These are phyloP conservation scores for Mesorhabditis spiculigera DNA, from an alignment of 2,888 invertebrate species.

Conservation along the genomic window DNA sequence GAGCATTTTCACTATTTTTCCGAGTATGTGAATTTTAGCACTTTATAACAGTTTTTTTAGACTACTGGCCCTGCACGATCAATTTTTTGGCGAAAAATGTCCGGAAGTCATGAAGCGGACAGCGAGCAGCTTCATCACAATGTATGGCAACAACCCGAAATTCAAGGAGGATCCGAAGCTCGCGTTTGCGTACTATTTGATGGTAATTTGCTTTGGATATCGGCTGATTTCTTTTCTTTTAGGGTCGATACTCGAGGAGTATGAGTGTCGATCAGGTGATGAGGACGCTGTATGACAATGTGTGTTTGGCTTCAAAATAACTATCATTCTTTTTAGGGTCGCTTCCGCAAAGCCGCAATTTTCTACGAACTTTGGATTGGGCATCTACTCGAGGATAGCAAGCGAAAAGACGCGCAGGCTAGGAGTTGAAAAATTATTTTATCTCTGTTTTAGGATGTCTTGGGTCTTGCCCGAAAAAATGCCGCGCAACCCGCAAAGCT, in stretches of 20 bases:
- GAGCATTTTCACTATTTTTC: conserved; percentile 4
- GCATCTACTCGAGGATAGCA: neutral
- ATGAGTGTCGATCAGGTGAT: conserved; percentile 1
- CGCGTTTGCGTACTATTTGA: neutral
- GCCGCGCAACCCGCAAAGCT: neutral
- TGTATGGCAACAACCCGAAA: conserved; percentile 1
- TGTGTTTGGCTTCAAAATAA: neutral
- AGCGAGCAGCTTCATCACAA: conserved; percentile 3
- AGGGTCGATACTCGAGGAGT: neutral
- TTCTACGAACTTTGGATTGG: neutral
- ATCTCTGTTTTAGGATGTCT: neutral
- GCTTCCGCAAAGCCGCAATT: neutral
- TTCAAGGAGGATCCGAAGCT: neutral
- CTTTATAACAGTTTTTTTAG: neutral
- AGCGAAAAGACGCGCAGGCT: neutral
- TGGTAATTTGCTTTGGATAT: neutral
- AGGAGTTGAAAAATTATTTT: neutral
- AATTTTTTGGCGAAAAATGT: neutral
- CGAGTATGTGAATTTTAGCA: neutral
- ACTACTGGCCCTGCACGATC: neutral
- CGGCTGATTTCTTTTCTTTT: neutral
- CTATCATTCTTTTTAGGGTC: neutral
- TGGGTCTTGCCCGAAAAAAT: neutral
- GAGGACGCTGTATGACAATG: conserved; percentile 3
- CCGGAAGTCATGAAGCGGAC: neutral